A percentile compares a stretch with the other conserved stretches of the same genome.
Evolutionary conservation across 1,140 invertebrate genomes (phyloP).

Genomic region (Drosophila orena): DNA sequence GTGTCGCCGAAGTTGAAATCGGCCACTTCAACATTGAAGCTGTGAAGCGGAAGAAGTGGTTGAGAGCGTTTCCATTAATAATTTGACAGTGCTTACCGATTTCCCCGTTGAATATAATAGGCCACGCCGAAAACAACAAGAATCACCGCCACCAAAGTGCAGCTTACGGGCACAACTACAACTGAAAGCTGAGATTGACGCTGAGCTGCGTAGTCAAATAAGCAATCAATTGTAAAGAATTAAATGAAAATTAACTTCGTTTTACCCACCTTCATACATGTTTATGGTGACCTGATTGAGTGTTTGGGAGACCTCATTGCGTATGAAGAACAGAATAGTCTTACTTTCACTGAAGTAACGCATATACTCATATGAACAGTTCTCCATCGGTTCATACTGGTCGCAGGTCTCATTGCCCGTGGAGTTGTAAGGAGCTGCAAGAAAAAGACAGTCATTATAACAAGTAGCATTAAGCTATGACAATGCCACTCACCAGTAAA

Average conservation of each 20-base stretch:
- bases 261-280: slow-evolving; percentile 90
- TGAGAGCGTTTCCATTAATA: not conserved
- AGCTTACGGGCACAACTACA: slow-evolving; percentile 92
- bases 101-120: slow-evolving; percentile 92
- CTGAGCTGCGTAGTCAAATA: slow-evolving; percentile 86
- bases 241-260: not conserved
- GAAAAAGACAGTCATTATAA: slow-evolving; percentile 17
- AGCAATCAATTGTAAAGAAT: too few relatives aligned
- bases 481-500: slow-evolving; percentile 52
- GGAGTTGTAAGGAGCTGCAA: slow-evolving; percentile 89
- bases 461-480: not conserved
- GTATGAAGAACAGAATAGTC: slow-evolving; percentile 90
- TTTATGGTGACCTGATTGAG: slow-evolving; percentile 90
- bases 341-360: slow-evolving; percentile 88
- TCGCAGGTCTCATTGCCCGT: slow-evolving; percentile 92
- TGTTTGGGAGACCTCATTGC: slow-evolving; percentile 89
- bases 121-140: slow-evolving; percentile 93
- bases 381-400: slow-evolving; percentile 74
- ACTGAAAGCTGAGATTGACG: slow-evolving; percentile 92
- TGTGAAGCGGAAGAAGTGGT: slow-evolving; percentile 56
- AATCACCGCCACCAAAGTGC: slow-evolving; percentile 91
- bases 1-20: slow-evolving; percentile 94
- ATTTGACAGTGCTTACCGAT: slow-evolving; percentile 86
- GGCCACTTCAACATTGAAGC: slow-evolving; percentile 93
- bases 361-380: slow-evolving; percentile 88